phyloP scores from a whole-genome alignment of 53 echinoderm and acorn worm species.

The Paracentrotus lividus region DNA sequence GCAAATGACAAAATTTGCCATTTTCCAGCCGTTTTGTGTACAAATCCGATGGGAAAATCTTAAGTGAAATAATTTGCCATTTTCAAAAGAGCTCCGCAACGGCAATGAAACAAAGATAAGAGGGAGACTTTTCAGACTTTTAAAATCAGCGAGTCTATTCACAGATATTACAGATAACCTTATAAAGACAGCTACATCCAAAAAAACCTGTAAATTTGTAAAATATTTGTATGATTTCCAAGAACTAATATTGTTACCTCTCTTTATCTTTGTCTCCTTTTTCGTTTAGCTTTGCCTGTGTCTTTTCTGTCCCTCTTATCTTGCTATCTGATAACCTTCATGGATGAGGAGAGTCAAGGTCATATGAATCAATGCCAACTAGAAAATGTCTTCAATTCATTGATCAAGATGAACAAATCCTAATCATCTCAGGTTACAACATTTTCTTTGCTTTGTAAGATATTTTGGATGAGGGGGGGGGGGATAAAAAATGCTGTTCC shows the following conservation, averaged over 20 bases:
- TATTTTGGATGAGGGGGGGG: no score
- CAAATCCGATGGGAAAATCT: no score
- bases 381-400: neutral
- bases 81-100: no score
- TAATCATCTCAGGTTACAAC: neutral
- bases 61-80: no score
- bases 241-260: neutral
- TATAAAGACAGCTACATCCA: neutral
- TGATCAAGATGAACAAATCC: constrained; percentile 3
- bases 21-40: no score
- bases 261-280: neutral
- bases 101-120: no score
- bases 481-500: no score
- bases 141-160: no score
- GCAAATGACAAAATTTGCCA: neutral
- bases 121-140: no score
- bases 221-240: neutral
- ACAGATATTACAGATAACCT: no score
- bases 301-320: neutral
- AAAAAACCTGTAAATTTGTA: neutral
- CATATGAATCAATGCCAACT: neutral
- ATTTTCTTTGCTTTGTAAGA: neutral
- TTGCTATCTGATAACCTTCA: neutral
- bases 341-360: neutral
- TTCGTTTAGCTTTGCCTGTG: neutral